Evolutionary conservation across 2,888 invertebrate genomes (phyloP).

Genomic region (Sphaerophoria taeniata): DNA sequence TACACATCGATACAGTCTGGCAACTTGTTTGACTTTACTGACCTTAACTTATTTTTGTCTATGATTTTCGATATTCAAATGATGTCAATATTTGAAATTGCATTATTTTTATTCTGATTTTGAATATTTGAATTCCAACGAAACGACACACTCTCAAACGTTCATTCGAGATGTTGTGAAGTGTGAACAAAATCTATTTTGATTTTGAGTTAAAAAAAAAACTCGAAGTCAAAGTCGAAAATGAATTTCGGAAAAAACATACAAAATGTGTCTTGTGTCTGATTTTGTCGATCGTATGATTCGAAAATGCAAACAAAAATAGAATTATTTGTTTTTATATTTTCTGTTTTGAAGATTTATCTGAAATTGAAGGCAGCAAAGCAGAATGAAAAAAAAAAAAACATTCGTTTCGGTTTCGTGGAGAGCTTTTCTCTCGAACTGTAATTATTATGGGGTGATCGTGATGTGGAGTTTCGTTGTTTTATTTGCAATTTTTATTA

Average conservation of each 20-base stretch:
- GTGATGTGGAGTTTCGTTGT: not conserved
- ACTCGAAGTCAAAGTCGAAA: not conserved
- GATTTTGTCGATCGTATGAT: constrained; percentile 51
- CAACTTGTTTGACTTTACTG: not conserved
- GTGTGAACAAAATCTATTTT: constrained; percentile 16
- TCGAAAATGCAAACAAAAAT: constrained; percentile 57
- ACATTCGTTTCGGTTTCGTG: constrained; percentile 29
- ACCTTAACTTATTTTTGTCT: constrained; percentile 15
- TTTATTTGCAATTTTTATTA: constrained; percentile 7
- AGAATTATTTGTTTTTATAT: constrained; percentile 42
- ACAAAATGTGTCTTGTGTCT: constrained; percentile 24
- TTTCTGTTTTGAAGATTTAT: not conserved
- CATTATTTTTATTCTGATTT: not conserved
- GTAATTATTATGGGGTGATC: not conserved
- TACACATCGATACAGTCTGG: not conserved
- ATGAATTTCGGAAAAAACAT: constrained; percentile 8
- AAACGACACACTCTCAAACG: not conserved
- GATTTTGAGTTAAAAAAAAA: constrained; percentile 4
- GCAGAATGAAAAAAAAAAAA: not conserved
- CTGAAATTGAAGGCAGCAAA: constrained; percentile 1
- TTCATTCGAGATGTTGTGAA: not conserved
- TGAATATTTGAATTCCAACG: not conserved
- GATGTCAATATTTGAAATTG: constrained; percentile 21
- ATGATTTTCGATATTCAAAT: not conserved
- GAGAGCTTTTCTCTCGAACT: not conserved